phyloP scores from a whole-genome alignment of 2,113 vertebrate genomes.

The Melanerpes aurifrons region DNA sequence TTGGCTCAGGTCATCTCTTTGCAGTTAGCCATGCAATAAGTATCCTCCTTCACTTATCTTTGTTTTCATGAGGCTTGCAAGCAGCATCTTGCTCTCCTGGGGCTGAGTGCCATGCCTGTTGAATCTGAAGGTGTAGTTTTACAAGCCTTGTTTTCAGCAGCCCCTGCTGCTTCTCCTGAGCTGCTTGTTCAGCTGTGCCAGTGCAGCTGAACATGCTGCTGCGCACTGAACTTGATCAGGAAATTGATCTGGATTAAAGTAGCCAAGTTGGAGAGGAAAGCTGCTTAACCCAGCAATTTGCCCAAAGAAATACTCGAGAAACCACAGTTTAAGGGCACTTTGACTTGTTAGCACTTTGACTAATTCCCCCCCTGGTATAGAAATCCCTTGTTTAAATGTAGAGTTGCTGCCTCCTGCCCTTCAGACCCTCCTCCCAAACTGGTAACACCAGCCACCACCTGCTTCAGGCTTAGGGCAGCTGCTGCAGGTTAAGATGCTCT shows the following conservation, averaged over 20 bases:
- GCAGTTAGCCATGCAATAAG: neutral
- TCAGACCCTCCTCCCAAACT: neutral
- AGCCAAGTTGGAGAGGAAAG: constrained; percentile 47
- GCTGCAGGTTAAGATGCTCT: constrained; percentile 7
- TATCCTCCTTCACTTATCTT: neutral
- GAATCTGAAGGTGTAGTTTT: neutral
- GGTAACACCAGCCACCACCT: neutral
- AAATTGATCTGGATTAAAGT: constrained; percentile 54
- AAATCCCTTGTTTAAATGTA: constrained; percentile 10
- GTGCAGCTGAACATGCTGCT: neutral
- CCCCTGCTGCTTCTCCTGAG: neutral
- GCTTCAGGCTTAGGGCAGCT: constrained; percentile 1
- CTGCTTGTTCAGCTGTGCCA: constrained; percentile 13
- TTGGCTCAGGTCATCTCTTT: neutral
- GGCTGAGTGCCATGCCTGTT: neutral
- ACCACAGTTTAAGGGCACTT: constrained; percentile 39
- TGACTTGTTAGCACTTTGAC: constrained; percentile 1
- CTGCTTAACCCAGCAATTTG: constrained; percentile 12
- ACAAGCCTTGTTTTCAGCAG: neutral
- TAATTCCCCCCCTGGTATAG: neutral
- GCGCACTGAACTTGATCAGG: constrained; percentile 26
- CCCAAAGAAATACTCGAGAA: constrained; percentile 40
- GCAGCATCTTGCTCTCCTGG: neutral
- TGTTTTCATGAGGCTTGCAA: neutral
- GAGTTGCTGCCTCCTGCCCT: neutral